These are phyloP conservation scores for Callyntrura sp. DNA, from an alignment of 2,888 invertebrate genomes.

Conservation along the genomic window DNA sequence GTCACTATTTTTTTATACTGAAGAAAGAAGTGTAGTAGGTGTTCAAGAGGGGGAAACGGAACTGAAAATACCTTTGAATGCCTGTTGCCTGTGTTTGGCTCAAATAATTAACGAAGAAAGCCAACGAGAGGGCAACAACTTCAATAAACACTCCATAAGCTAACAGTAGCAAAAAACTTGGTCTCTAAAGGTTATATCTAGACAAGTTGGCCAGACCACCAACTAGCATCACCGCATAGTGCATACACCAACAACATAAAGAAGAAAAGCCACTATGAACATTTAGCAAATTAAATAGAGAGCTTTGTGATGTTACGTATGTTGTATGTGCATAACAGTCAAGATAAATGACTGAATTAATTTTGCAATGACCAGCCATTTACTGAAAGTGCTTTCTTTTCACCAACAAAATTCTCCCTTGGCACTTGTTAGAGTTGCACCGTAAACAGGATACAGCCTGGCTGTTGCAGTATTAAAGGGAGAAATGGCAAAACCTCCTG, in stretches of 20 bases:
- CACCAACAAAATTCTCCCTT: not conserved
- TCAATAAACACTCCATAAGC: not conserved
- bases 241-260: not conserved
- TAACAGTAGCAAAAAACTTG: not conserved
- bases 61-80: too few relatives aligned
- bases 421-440: not conserved
- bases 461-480: not conserved
- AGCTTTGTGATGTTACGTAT: constrained; percentile 11
- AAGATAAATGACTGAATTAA: constrained; percentile 28
- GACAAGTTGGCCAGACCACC: not conserved
- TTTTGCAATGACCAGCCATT: constrained; percentile 14
- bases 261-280: not conserved
- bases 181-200: not conserved
- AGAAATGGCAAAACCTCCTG: not conserved
- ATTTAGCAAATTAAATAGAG: constrained; percentile 25
- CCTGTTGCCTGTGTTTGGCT: not conserved
- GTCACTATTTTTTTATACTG: not conserved
- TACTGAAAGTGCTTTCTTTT: constrained; percentile 1
- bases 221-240: not conserved
- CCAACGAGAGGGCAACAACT: not conserved
- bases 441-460: not conserved
- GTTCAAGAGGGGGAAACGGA: not conserved
- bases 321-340: not conserved
- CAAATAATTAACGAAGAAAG: constrained; percentile 34
- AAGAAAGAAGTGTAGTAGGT: not conserved